These are phyloP conservation scores for Tupaia chinensis DNA, from an alignment of 2,113 vertebrate genomes.

Conservation along the genomic window DNA sequence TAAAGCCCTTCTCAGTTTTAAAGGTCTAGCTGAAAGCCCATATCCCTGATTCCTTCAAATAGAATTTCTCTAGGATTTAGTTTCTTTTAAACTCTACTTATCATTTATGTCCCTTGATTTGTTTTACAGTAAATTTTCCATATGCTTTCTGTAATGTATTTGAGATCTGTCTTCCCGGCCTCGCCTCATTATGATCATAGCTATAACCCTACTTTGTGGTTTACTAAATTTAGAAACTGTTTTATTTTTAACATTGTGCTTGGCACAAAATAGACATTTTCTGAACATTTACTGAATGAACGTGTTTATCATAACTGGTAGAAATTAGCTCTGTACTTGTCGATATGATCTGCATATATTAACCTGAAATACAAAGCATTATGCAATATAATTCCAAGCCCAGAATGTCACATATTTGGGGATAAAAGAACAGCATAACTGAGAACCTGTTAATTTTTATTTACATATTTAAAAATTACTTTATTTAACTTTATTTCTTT, in stretches of 20 bases:
- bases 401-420: neutral
- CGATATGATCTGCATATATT: neutral
- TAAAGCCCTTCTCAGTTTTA: neutral
- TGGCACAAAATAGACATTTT: neutral
- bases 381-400: rapidly evolving
- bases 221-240: neutral
- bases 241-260: neutral
- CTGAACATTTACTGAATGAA: slow-evolving; percentile 14
- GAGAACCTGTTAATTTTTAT: neutral
- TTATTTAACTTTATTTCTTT: no score
- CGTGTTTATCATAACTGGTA: neutral
- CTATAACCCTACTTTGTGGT: neutral
- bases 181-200: neutral
- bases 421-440: neutral
- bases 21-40: neutral
- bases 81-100: neutral
- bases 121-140: neutral
- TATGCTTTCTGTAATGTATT: neutral
- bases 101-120: neutral
- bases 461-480: neutral
- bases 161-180: neutral
- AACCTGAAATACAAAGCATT: neutral
- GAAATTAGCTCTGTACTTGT: neutral
- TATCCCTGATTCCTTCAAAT: neutral
- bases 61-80: neutral